Evolutionary conservation across 2,113 vertebrate species (phyloP), one percentile per base, ranked within the genome.

Genomic region (Reinhardtius hippoglossoides): DNA sequence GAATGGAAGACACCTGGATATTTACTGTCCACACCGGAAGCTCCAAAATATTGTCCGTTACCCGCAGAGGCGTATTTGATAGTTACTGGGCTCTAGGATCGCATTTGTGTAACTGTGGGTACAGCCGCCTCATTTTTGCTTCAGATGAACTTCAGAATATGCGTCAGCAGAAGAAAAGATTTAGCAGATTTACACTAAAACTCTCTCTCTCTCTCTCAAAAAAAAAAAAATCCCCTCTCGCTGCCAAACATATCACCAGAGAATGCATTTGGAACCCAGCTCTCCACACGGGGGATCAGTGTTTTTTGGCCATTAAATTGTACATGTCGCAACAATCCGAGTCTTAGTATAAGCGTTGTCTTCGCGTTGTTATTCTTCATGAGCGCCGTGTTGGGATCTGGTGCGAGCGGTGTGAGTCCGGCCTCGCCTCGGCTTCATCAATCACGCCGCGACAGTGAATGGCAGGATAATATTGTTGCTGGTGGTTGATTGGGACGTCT

Each of bases 381-480:
- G 58, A 75, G 75, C 75, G 71, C 56, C 62, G 50, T 15, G 74
- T 80, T 18, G 75, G 76, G 72, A 78, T 59, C 48, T 71, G 65
- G 16, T 58, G 56, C 14, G 78, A 76, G 71, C 31, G 10, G 42
- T 15, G 67, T 1, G 76, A 64, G 83, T 67, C n/a, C 44, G 62
- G 73, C 59, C 69, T 74, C 72, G 60, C 64, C 81, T 84, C 50
- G 9, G 54, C 88, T 85, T 92, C 90, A 94, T 94, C 92, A 93
- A 93, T 94, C 92, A 93, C 83, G 0, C 8, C 2, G 62, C 80
- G 89, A 91, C 92, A 93, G 82, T 92, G 90, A 93, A 87, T 92
- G 92, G 88, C 92, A 94, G 92, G 83, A 94, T 92, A 93, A 94
- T 93, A 93, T 94, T 93, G 88, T 94, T 93, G 82, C 88, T 91